phyloP scores from a whole-genome alignment of 1,140 invertebrate genomes.

The Drosophila kikkawai region DNA sequence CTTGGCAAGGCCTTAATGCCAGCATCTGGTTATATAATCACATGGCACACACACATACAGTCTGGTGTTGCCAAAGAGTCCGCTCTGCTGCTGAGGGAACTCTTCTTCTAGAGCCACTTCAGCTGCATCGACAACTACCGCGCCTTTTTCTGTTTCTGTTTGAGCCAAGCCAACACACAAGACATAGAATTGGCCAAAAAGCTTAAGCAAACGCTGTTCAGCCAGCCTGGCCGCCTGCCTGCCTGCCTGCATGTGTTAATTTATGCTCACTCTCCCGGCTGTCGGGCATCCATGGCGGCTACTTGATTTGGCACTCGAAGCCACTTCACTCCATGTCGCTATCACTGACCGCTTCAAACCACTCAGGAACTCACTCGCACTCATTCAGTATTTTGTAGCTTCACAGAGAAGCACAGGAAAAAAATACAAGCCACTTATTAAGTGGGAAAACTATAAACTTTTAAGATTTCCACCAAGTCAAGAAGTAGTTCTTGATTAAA shows the following conservation, averaged over 20 bases:
- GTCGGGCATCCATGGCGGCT: constrained; percentile 40
- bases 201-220: constrained; percentile 19
- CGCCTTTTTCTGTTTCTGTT: constrained; percentile 64
- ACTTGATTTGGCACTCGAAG: constrained; percentile 44
- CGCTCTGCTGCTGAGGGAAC: constrained; percentile 18
- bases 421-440: not conserved
- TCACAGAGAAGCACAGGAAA: constrained; percentile 2
- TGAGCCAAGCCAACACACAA: constrained; percentile 39
- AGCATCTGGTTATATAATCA: constrained; percentile 71
- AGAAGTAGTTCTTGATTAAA: not conserved
- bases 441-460: not conserved
- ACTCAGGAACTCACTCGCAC: constrained; percentile 36
- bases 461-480: fast-evolving
- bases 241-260: constrained; percentile 46
- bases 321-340: constrained; percentile 36
- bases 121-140: constrained; percentile 38
- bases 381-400: constrained; percentile 25
- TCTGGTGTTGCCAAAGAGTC: constrained; percentile 60
- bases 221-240: not conserved
- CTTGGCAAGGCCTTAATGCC: constrained; percentile 62
- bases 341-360: constrained; percentile 38
- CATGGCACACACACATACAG: constrained; percentile 38
- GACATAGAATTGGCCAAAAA: constrained; percentile 58
- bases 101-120: constrained; percentile 61
- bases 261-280: constrained; percentile 41